Percentiles rank a stretch among this genome's conserved stretches.
These are phyloP conservation scores for Euproctis similis DNA, from an alignment of 2,888 invertebrate genomes.

Conservation along the genomic window DNA sequence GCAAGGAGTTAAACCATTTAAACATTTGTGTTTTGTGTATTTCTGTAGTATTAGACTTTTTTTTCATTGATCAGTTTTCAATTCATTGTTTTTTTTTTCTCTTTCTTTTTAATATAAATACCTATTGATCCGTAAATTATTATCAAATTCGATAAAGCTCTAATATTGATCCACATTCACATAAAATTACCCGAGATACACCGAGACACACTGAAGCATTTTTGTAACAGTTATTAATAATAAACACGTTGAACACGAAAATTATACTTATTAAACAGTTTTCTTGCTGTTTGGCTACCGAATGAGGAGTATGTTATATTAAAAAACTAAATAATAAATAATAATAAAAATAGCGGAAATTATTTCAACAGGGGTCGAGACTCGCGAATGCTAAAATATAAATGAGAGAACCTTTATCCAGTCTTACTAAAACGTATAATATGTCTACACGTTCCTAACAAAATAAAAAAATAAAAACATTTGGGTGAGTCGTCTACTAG, in stretches of 20 bases:
- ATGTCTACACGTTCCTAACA: constrained; percentile 36
- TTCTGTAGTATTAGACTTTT: constrained; percentile 35
- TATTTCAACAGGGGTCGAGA: constrained; percentile 17
- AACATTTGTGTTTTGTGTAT: constrained; percentile 51
- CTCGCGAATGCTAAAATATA: constrained; percentile 27
- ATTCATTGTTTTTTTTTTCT: no score
- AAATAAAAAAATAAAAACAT: constrained; percentile 29
- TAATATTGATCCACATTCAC: constrained; percentile 73
- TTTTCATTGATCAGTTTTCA: constrained; percentile 32
- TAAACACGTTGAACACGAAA: no score
- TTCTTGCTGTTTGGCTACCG: no score
- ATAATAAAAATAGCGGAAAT: no score
- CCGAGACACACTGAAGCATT: constrained; percentile 31
- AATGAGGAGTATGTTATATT: no score
- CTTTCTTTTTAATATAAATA: constrained; percentile 59
- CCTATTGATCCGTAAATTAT: constrained; percentile 70
- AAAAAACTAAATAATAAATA: constrained; percentile 20
- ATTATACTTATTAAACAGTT: no score
- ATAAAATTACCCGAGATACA: constrained; percentile 42
- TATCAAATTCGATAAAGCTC: constrained; percentile 77
- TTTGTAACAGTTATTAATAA: no score
- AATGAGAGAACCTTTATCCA: constrained; percentile 32
- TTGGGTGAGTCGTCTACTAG: constrained; percentile 51
- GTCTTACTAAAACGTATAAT: constrained; percentile 26
- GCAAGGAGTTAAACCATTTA: constrained; percentile 60